Conservation (phyloP, 2,888 invertebrate genomes). For the Philereme vetulata region DNA sequence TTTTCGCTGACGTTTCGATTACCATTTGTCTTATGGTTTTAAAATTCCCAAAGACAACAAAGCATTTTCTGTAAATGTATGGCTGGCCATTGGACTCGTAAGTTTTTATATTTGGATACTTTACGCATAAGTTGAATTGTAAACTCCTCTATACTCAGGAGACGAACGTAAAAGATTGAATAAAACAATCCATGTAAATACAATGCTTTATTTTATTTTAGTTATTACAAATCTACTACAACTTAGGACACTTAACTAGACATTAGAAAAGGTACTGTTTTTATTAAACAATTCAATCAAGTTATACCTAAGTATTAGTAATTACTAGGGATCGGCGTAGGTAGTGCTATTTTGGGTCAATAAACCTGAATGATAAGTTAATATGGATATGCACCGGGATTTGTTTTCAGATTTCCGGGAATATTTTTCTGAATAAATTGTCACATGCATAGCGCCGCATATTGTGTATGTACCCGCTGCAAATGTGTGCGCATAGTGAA, state of each 20-base stretch:
- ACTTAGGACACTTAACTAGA: background rate
- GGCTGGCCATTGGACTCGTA: constrained; percentile 48
- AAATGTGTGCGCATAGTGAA: too few species aligned
- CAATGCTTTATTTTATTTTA: constrained; percentile 10
- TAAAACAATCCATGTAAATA: constrained; percentile 49
- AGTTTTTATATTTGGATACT: constrained; percentile 46
- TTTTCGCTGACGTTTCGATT: background rate
- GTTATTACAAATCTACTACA: background rate
- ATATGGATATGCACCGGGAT: too few species aligned
- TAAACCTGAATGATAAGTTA: too few species aligned
- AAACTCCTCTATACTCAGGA: constrained; percentile 48
- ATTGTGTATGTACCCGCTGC: too few species aligned
- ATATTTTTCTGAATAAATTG: too few species aligned
- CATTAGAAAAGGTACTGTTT: background rate
- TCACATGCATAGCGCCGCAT: too few species aligned
- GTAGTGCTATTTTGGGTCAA: too few species aligned
- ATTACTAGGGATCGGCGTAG: too few species aligned
- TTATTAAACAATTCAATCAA: background rate
- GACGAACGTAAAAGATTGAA: constrained; percentile 47
- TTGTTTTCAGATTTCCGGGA: too few species aligned
- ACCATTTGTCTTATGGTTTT: background rate
- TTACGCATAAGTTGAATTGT: constrained; percentile 44
- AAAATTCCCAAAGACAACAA: constrained; percentile 25
- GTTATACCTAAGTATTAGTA: too few species aligned
- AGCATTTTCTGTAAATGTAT: constrained; percentile 47